phyloP scores from a whole-genome alignment of 2,797 vertebrate genomes.

The Ambastaia sidthimunki region DNA sequence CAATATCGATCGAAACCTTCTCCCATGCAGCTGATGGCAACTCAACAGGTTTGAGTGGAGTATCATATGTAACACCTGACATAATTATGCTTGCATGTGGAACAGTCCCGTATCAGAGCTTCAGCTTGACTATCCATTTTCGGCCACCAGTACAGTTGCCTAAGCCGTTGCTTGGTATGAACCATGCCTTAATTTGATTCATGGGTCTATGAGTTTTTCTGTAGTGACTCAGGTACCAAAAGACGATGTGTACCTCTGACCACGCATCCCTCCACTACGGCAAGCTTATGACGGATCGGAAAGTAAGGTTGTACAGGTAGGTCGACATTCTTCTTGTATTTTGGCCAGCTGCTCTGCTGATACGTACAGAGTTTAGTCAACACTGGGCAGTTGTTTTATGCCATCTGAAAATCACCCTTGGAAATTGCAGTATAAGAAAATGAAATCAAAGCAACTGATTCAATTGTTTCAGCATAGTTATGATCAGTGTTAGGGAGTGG shows the following conservation, averaged over 20 bases:
- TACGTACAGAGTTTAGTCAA: slow-evolving; percentile 29
- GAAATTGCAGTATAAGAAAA: background rate
- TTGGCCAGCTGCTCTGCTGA: no score
- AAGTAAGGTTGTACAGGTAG: slow-evolving; percentile 22
- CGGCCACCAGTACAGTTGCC: no score
- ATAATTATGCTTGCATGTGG: background rate
- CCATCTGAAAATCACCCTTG: slow-evolving; percentile 11
- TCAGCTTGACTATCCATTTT: no score
- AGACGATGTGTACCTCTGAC: slow-evolving; percentile 39
- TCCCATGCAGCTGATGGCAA: background rate
- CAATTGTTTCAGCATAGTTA: slow-evolving; percentile 4
- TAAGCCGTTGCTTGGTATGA: no score
- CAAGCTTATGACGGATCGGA: slow-evolving; percentile 29
- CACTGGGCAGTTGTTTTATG: slow-evolving; percentile 12
- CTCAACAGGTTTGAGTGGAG: background rate
- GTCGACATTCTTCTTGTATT: background rate
- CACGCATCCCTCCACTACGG: slow-evolving; percentile 26
- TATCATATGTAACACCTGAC: no score
- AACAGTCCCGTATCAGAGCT: background rate
- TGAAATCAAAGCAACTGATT: slow-evolving; percentile 14
- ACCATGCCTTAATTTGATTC: no score
- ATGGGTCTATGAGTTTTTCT: slow-evolving; percentile 29
- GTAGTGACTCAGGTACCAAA: slow-evolving; percentile 27
- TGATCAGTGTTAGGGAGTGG: background rate
- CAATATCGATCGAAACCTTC: slow-evolving; percentile 25